A percentile compares a stretch with the other conserved stretches of the same genome.
Evolutionary conservation across 2,888 invertebrate genomes (phyloP).

Genomic region (Drosophila anomalata): DNA sequence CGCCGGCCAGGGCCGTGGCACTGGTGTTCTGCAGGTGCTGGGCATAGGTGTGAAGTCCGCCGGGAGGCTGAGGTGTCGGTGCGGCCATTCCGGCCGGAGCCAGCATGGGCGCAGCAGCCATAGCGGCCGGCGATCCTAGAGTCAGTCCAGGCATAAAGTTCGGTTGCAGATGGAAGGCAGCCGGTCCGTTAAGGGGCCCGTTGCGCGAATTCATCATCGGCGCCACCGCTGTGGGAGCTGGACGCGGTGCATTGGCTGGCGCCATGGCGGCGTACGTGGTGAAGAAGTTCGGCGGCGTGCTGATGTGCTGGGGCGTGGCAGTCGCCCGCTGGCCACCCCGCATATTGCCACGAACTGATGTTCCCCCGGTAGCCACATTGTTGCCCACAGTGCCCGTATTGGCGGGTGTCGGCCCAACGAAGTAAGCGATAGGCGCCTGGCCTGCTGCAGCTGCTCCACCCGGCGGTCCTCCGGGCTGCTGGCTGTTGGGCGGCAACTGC

Average conservation of each 20-base stretch:
- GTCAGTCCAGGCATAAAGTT: slow-evolving; percentile 66
- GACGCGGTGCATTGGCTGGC: slow-evolving; percentile 61
- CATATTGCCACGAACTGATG: slow-evolving; percentile 44
- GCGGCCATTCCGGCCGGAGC: slow-evolving; percentile 51
- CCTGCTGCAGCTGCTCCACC: slow-evolving; percentile 25
- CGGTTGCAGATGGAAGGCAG: slow-evolving; percentile 65
- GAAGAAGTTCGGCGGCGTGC: slow-evolving; percentile 24
- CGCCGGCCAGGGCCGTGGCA: slow-evolving; percentile 32
- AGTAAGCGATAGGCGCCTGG: slow-evolving; percentile 47
- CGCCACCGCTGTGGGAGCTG: slow-evolving; percentile 48
- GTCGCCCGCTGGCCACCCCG: slow-evolving; percentile 49
- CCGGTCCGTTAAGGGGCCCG: slow-evolving; percentile 61
- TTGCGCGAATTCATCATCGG: slow-evolving; percentile 59
- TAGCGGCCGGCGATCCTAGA: slow-evolving; percentile 51
- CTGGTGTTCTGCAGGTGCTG: slow-evolving; percentile 51
- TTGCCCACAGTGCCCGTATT: slow-evolving; percentile 10
- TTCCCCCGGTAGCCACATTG: slow-evolving; percentile 24
- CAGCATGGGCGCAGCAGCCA: slow-evolving; percentile 56
- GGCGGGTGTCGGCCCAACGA: slow-evolving; percentile 21
- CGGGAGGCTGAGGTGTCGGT: slow-evolving; percentile 35
- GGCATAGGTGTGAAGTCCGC: slow-evolving; percentile 55
- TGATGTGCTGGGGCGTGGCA: slow-evolving; percentile 54
- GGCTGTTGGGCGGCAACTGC: slow-evolving; percentile 43
- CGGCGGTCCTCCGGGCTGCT: slow-evolving; percentile 42
- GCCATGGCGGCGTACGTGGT: slow-evolving; percentile 59